Evolutionary conservation across 2,888 invertebrate species (phyloP).

Genomic region (Nomada hirtipes): DNA sequence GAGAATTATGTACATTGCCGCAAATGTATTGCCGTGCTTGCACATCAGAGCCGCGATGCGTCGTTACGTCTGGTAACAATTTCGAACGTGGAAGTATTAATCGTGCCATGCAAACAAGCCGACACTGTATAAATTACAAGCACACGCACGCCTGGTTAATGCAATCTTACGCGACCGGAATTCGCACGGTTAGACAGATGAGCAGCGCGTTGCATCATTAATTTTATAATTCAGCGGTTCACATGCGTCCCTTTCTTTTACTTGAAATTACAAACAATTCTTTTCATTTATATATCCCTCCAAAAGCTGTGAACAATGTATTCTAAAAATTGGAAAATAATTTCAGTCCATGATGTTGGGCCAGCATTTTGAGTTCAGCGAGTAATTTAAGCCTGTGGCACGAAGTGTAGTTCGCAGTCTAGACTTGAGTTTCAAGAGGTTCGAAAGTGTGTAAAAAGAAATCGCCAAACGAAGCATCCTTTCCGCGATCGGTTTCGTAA

Average conservation of each 20-base stretch:
- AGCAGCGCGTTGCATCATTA: constrained; percentile 36
- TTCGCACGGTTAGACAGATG: constrained; percentile 32
- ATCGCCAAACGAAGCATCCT: no score
- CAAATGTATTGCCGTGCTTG: constrained; percentile 64
- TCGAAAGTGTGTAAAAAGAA: no score
- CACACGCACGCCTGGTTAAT: constrained; percentile 19
- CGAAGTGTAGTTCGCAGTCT: no score
- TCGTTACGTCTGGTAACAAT: constrained; percentile 66
- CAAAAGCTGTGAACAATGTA: no score
- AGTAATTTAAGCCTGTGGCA: no score
- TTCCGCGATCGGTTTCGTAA: constrained; percentile 48
- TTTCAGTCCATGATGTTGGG: no score
- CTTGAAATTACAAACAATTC: no score
- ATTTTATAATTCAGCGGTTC: constrained; percentile 15
- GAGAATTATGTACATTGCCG: constrained; percentile 71
- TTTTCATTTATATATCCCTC: no score
- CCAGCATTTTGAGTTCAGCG: no score
- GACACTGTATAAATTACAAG: constrained; percentile 58
- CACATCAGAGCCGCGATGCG: constrained; percentile 53
- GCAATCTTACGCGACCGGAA: constrained; percentile 50
- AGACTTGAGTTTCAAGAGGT: no score
- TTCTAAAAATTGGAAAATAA: no score
- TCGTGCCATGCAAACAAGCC: constrained; percentile 59
- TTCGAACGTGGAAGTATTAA: constrained; percentile 71
- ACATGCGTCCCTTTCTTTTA: no score